Evolutionary conservation across 1,140 invertebrate genomes (phyloP).

Genomic region (Bombus fervidus): DNA sequence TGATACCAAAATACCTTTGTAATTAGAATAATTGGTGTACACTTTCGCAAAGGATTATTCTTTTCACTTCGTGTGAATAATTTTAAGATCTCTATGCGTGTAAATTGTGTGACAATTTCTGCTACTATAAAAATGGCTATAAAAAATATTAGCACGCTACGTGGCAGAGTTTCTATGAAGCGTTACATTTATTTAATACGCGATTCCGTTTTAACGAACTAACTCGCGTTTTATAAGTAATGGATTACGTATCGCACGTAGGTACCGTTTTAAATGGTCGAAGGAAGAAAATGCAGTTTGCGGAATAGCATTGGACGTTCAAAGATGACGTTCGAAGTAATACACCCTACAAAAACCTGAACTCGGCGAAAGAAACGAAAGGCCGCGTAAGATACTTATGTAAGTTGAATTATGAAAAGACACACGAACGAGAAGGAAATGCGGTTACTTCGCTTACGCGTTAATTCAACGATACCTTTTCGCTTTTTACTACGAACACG

Average conservation of each 20-base stretch:
- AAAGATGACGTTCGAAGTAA: neutral
- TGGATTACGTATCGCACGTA: neutral
- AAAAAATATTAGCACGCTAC: neutral
- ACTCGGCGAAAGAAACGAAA: neutral
- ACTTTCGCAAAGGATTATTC: neutral
- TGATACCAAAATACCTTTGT: neutral
- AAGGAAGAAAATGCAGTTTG: neutral
- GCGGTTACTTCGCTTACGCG: neutral
- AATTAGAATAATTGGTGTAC: slow-evolving; percentile 4
- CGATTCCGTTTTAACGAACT: neutral
- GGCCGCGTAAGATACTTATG: neutral
- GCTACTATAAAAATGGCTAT: neutral
- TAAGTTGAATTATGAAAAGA: neutral
- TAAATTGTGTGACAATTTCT: neutral
- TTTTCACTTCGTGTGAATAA: neutral
- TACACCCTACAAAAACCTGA: neutral
- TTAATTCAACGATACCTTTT: too few relatives aligned
- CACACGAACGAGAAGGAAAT: neutral
- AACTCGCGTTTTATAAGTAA: neutral
- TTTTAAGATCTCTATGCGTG: neutral
- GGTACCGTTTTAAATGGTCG: neutral
- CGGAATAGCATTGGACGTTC: neutral
- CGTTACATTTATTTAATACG: slow-evolving; percentile 23
- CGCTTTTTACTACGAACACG: neutral
- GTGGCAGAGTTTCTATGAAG: neutral